Evolutionary conservation across 1,140 invertebrate genomes (phyloP).

Genomic region (Meloidogyne floridensis): DNA sequence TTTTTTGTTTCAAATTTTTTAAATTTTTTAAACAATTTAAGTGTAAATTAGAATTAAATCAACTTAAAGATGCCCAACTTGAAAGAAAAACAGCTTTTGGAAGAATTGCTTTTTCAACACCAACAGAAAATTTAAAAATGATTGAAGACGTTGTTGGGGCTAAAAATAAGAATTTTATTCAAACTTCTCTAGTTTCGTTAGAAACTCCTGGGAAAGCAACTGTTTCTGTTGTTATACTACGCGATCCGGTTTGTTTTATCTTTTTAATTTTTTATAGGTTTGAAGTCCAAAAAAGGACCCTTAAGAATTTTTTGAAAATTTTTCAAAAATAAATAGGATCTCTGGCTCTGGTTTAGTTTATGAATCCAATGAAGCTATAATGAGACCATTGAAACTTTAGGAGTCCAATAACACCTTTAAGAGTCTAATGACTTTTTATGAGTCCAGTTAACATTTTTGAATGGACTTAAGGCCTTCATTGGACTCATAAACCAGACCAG

Average conservation of each 20-base stretch:
- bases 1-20: background rate
- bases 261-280: slow-evolving; percentile 16
- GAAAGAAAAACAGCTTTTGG: slow-evolving; percentile 89
- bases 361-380: too few relatives aligned
- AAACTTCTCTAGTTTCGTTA: slow-evolving; percentile 81
- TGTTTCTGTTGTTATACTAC: slow-evolving; percentile 89
- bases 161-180: slow-evolving; percentile 76
- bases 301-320: background rate
- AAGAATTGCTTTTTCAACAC: slow-evolving; percentile 68
- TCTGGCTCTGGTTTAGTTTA: too few relatives aligned
- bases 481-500: too few relatives aligned
- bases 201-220: slow-evolving; percentile 95
- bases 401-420: too few relatives aligned
- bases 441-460: too few relatives aligned
- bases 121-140: slow-evolving; percentile 70
- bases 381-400: too few relatives aligned
- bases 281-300: too few relatives aligned
- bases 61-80: slow-evolving; percentile 69
- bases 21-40: slow-evolving; percentile 25
- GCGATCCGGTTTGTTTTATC: slow-evolving; percentile 76
- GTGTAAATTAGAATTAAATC: slow-evolving; percentile 53
- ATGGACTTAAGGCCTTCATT: too few relatives aligned
- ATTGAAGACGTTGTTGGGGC: slow-evolving; percentile 78
- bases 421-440: too few relatives aligned
- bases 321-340: too few relatives aligned